A percentile compares a stretch with the other conserved stretches of the same genome.
phyloP scores from a whole-genome alignment of 1,140 invertebrate species.

The Melanaphis sacchari region DNA sequence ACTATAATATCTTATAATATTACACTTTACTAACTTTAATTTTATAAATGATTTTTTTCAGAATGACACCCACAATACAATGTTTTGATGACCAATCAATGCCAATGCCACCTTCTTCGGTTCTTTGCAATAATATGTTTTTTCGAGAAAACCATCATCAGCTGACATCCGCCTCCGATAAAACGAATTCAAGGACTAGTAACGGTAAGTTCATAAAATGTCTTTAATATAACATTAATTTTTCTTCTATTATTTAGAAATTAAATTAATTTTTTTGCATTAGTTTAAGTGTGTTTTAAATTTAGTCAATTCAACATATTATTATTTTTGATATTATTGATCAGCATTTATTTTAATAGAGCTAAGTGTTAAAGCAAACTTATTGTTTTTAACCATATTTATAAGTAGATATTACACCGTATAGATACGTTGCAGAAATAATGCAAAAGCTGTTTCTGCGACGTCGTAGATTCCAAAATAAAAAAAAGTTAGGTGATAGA shows the following conservation, averaged over 20 bases:
- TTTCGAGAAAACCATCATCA: slow-evolving; percentile 30
- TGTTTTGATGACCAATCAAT: slow-evolving; percentile 38
- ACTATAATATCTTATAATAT: no score
- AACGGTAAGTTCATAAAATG: not conserved
- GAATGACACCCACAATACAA: slow-evolving; percentile 43
- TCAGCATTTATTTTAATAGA: not conserved
- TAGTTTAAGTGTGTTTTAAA: not conserved
- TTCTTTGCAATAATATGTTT: slow-evolving; percentile 2
- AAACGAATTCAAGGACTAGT: slow-evolving; percentile 2
- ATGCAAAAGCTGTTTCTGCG: not conserved
- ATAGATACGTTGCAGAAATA: not conserved
- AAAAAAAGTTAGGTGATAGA: not conserved
- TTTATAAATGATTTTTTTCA: slow-evolving; percentile 3
- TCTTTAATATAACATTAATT: not conserved
- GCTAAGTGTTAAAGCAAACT: not conserved
- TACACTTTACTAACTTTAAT: not conserved
- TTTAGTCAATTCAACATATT: not conserved
- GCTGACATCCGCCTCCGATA: not conserved
- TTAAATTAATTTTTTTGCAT: not conserved
- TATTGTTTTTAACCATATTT: not conserved
- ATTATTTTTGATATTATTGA: not conserved
- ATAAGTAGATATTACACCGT: not conserved
- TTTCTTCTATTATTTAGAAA: not conserved
- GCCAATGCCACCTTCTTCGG: slow-evolving; percentile 3
- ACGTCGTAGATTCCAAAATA: no score